These are phyloP conservation scores for Dasypogon diadema DNA, from an alignment of 2,888 invertebrate species.

Conservation along the genomic window DNA sequence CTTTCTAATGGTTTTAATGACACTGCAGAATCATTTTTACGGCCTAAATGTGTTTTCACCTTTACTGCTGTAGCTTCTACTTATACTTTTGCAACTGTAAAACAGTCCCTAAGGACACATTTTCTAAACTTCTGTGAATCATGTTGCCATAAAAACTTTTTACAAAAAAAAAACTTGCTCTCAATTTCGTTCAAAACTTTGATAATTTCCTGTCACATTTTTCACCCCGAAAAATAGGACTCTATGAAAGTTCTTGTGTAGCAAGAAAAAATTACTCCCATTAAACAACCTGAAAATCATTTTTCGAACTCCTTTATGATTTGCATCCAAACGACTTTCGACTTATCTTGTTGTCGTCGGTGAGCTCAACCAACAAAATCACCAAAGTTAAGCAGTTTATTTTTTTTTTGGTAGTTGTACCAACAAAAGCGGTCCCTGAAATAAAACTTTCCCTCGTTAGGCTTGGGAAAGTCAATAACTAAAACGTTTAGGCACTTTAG, in stretches of 20 bases:
- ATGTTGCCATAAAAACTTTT: background rate
- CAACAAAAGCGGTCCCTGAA: conserved; percentile 17
- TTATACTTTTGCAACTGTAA: background rate
- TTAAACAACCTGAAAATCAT: conserved; percentile 32
- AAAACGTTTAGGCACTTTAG: conserved; percentile 28
- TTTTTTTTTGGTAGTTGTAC: conserved; percentile 19
- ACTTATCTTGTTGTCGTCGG: background rate
- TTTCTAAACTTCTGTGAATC: background rate
- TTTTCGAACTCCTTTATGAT: conserved; percentile 28
- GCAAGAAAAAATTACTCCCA: conserved; percentile 19
- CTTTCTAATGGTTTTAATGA: too few relatives aligned
- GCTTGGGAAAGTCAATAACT: conserved; percentile 30
- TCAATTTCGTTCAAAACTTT: background rate
- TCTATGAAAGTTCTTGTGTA: background rate
- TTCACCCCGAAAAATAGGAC: background rate
- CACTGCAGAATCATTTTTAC: too few relatives aligned
- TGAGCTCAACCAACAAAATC: conserved; percentile 5
- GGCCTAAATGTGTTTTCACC: background rate
- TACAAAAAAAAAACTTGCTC: background rate
- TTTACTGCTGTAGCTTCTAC: background rate
- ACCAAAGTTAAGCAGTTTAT: conserved; percentile 32
- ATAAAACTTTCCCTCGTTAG: conserved; percentile 16
- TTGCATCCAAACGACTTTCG: conserved; percentile 1
- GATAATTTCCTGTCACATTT: background rate
- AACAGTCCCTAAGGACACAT: background rate